Evolutionary conservation across 2,113 vertebrate genomes (phyloP), one percentile per base, ranked within the genome.

Genomic region (Barnardius zonarius): DNA sequence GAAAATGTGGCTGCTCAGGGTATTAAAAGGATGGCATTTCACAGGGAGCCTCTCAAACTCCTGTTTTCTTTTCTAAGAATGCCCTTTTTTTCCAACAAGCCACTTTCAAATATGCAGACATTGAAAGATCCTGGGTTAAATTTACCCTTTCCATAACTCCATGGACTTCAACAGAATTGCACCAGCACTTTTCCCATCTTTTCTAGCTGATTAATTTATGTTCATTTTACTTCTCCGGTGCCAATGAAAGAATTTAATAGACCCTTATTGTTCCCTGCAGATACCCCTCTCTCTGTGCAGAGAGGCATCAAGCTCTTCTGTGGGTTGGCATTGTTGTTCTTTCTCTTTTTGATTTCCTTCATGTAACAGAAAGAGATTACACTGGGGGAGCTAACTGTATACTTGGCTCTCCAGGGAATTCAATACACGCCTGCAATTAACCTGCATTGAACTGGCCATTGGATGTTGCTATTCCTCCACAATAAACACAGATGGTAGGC

Each of bases 331-430:
- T 93, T 95, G 94, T 96, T 97, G 91, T 94, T 81, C 88, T 74
- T 92, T 77, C 63, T 79, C 83, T 96, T 93, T 94, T 96, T 96
- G 91, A 92, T 95, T 97, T 96, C 92, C 97, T 95, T 93, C 86
- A 83, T 90, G 81, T 91, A 92, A 87, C 86, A 87, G 93, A 95
- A 98, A 90, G 86, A 87, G 88, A 93, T 97, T 86, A 76, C 86
- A 64, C 80, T 67, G 35, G 89, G 88, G 86, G 90, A 96, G 79
- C 59, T 75, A 55, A 86, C 89, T 76, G 31, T 62, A 77, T 86
- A 51, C 24, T 78, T 81, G 83, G 52, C 91, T 87, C 91, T 96
- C 88, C 46, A 33, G 90, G 96, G 95, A 94, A 72, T 95, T 93
- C 76, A 28, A 22, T 93, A 57, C 64, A 67, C 1, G 79, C 92